Conservation (phyloP, 1,140 invertebrate species). For the Prorops nasuta region DNA sequence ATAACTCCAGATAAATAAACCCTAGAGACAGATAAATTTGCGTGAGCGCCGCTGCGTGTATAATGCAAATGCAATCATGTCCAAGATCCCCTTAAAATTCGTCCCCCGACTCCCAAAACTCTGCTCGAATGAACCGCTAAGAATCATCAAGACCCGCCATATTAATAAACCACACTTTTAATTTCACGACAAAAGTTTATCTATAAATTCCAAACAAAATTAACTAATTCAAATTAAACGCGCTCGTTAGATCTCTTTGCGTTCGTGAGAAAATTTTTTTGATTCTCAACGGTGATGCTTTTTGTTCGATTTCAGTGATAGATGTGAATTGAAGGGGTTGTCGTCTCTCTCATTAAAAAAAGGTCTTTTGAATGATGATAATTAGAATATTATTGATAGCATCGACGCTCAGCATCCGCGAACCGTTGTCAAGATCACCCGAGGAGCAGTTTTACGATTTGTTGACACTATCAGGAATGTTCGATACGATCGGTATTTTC, state of each 20-base stretch:
- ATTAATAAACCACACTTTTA: no score
- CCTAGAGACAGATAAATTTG: slow-evolving; percentile 45
- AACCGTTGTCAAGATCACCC: no score
- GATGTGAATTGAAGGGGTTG: neutral
- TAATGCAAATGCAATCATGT: slow-evolving; percentile 53
- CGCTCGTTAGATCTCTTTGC: no score
- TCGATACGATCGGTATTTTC: slow-evolving; percentile 17
- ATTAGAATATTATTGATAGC: slow-evolving; percentile 35
- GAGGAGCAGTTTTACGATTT: slow-evolving; percentile 25
- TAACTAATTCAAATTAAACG: no score
- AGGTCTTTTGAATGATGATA: slow-evolving; percentile 19
- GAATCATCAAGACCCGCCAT: no score
- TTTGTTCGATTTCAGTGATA: neutral
- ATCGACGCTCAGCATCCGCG: slow-evolving; percentile 20
- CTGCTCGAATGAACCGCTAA: no score
- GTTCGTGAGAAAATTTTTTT: no score
- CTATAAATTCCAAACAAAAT: no score
- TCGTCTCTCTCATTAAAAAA: slow-evolving; percentile 23
- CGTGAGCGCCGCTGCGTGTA: slow-evolving; percentile 43
- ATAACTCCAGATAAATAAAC: slow-evolving; percentile 52
- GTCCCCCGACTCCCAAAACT: no score
- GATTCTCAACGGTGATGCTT: no score
- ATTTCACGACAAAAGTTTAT: no score
- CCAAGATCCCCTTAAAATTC: slow-evolving; percentile 37
- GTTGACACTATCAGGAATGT: slow-evolving; percentile 20